A percentile compares a stretch with the other conserved stretches of the same genome.
Evolutionary conservation across 2,113 vertebrate genomes (phyloP).

Genomic region (Cryptotis parvus): DNA sequence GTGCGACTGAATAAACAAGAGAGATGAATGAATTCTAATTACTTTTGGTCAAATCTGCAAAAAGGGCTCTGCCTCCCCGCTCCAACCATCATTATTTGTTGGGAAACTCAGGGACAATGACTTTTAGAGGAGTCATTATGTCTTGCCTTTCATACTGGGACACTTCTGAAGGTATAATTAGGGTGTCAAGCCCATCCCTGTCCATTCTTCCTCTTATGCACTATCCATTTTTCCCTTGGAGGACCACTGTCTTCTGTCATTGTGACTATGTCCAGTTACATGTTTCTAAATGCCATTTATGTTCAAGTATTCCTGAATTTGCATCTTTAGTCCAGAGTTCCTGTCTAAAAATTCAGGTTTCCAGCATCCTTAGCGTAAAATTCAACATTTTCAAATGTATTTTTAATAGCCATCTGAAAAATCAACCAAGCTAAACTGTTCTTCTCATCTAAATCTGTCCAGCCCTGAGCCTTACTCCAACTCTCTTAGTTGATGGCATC

Average conservation of each 20-base stretch:
- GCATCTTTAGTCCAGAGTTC: not conserved
- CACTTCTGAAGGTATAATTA: not conserved
- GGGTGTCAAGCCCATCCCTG: not conserved
- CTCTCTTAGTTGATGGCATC: not conserved
- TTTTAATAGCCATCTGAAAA: conserved; percentile 12
- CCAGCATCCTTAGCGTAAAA: not conserved
- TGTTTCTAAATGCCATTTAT: not conserved
- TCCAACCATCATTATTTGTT: not conserved
- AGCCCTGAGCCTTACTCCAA: not conserved
- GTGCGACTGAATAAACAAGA: not conserved
- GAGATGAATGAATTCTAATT: conserved; percentile 30
- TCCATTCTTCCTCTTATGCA: not conserved
- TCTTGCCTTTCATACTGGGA: conserved; percentile 7
- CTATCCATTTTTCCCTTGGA: not conserved
- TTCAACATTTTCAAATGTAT: not conserved
- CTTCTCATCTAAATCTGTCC: not conserved
- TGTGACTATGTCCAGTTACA: not conserved
- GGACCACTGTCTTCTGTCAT: not conserved
- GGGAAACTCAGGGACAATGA: not conserved
- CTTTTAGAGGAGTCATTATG: conserved; percentile 31
- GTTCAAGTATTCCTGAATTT: not conserved
- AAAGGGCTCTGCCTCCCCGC: not conserved
- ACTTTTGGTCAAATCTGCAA: conserved; percentile 3
- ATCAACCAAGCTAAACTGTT: not conserved
- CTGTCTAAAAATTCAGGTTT: not conserved